These are phyloP conservation scores for Sardinella longiceps DNA, from an alignment of 2,797 vertebrate species.

Conservation along the genomic window DNA sequence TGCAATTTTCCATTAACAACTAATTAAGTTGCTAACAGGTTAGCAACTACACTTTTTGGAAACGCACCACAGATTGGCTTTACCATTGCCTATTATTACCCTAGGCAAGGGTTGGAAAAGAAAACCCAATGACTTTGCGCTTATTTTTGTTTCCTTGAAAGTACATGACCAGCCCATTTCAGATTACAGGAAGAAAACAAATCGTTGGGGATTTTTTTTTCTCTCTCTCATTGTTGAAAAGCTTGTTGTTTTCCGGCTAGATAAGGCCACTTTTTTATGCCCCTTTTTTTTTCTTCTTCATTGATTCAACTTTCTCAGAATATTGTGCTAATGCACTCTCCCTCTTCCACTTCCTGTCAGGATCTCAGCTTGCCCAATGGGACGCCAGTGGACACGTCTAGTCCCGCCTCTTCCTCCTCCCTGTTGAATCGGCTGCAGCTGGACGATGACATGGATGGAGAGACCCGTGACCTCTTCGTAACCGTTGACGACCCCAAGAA, in stretches of 20 bases:
- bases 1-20: too few species aligned
- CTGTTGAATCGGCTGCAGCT: conserved; percentile 94
- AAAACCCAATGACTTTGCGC: background rate
- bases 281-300: background rate
- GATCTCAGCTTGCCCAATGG: conserved; percentile 91
- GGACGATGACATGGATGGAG: conserved; percentile 89
- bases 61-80: too few species aligned
- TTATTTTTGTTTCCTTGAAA: background rate
- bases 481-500: conserved; percentile 97
- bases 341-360: conserved; percentile 71
- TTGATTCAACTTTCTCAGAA: background rate
- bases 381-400: conserved; percentile 87
- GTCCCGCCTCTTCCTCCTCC: conserved; percentile 88
- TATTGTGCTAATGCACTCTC: background rate
- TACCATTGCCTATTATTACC: background rate
- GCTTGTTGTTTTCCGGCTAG: background rate
- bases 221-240: too few species aligned
- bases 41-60: too few species aligned
- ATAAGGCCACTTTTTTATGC: background rate
- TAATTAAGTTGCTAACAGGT: too few species aligned
- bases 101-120: background rate
- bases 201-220: background rate
- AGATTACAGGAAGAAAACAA: background rate
- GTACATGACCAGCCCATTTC: background rate
- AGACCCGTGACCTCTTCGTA: conserved; percentile 93